Evolutionary conservation across 2,888 invertebrate species (phyloP).

Genomic region (Molorchus minor): DNA sequence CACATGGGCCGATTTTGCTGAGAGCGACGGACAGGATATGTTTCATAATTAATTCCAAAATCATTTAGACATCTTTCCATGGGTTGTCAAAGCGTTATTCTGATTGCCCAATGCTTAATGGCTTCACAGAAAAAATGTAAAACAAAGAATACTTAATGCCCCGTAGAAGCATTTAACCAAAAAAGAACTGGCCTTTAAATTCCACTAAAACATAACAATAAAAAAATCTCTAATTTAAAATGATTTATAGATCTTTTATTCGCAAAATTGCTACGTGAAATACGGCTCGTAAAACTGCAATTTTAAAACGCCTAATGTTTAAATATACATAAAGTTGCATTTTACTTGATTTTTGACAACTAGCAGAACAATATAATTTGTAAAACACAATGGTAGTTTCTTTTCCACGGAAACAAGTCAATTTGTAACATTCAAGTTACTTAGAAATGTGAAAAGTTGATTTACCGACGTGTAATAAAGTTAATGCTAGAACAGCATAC

Average conservation of each 20-base stretch:
- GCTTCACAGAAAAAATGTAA: background rate
- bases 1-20: too few species aligned
- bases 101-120: too few species aligned
- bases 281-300: slow-evolving; percentile 16
- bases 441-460: slow-evolving; percentile 10
- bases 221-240: slow-evolving; percentile 18
- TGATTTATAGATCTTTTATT: slow-evolving; percentile 14
- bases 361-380: slow-evolving; percentile 16
- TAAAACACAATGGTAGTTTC: slow-evolving; percentile 10
- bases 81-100: background rate
- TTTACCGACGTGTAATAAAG: slow-evolving; percentile 16
- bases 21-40: background rate
- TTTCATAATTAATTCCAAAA: background rate
- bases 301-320: slow-evolving; percentile 17
- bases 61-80: background rate
- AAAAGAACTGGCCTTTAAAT: background rate
- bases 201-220: background rate
- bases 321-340: slow-evolving; percentile 17
- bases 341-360: slow-evolving; percentile 21
- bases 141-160: background rate
- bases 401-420: slow-evolving; percentile 14
- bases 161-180: background rate
- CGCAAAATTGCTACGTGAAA: slow-evolving; percentile 3
- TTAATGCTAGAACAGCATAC: slow-evolving; percentile 2
- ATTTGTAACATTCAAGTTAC: slow-evolving; percentile 18